Percentiles rank a stretch among this genome's conserved stretches.
phyloP scores from a whole-genome alignment of 2,797 vertebrate species.

The Varecia variegata region DNA sequence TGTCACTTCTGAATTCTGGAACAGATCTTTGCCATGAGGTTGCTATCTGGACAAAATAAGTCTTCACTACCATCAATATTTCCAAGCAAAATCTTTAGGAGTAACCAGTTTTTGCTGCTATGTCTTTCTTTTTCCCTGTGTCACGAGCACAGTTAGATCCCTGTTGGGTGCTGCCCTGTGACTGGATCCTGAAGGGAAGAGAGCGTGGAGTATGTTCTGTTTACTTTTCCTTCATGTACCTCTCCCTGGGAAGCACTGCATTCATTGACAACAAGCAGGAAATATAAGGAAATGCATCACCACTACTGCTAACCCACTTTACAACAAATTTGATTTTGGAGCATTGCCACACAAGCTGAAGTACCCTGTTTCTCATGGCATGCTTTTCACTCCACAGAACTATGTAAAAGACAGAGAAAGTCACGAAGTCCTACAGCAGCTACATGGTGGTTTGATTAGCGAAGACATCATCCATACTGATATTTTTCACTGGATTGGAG shows the following conservation, averaged over 20 bases:
- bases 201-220: neutral
- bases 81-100: neutral
- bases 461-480: neutral
- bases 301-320: neutral
- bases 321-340: neutral
- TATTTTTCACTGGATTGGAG: neutral
- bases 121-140: neutral
- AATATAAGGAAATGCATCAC: neutral
- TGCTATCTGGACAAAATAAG: neutral
- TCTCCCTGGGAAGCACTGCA: neutral
- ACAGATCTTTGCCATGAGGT: neutral
- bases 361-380: neutral
- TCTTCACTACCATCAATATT: neutral
- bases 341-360: neutral
- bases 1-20: neutral
- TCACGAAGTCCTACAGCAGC: neutral
- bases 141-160: neutral
- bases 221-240: neutral
- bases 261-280: neutral
- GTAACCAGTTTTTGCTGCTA: fast-evolving
- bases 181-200: neutral
- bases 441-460: neutral
- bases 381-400: neutral
- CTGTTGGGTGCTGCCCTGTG: neutral
- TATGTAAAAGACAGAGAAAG: neutral